phyloP scores from a whole-genome alignment of 2,888 invertebrate species.

The Aleiodes alternator region DNA sequence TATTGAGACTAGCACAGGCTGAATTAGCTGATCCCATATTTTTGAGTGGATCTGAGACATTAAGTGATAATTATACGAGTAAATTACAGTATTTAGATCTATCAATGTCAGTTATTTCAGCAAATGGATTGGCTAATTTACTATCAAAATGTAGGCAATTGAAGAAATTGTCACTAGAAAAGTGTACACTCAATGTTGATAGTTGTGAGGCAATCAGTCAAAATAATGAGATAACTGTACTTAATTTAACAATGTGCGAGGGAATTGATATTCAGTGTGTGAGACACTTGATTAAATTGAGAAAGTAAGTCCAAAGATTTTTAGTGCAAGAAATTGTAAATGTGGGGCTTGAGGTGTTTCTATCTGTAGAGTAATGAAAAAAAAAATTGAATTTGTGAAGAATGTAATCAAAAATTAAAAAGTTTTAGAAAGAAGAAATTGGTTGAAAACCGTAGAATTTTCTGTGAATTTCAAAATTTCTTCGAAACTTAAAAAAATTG shows the following conservation, averaged over 20 bases:
- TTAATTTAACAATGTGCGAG: constrained; percentile 90
- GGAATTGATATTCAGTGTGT: constrained; percentile 83
- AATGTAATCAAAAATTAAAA: too few species aligned
- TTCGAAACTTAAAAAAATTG: too few species aligned
- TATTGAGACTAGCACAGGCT: constrained; percentile 87
- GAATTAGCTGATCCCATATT: constrained; percentile 82
- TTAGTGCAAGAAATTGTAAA: too few species aligned
- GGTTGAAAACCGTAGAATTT: too few species aligned
- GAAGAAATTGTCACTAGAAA: constrained; percentile 91
- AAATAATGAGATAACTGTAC: constrained; percentile 83
- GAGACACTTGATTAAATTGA: constrained; percentile 77
- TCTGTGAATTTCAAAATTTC: too few species aligned
- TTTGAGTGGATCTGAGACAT: constrained; percentile 67
- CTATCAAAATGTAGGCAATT: constrained; percentile 83
- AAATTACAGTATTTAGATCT: constrained; percentile 91
- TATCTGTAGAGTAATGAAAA: too few species aligned
- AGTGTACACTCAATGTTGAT: constrained; percentile 80
- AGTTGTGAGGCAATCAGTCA: constrained; percentile 83
- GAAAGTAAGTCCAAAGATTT: constrained; percentile 72
- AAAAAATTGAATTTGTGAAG: too few species aligned
- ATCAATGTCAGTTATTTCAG: constrained; percentile 85
- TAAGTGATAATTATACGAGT: constrained; percentile 73
- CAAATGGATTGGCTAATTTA: constrained; percentile 78
- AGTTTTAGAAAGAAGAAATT: too few species aligned
- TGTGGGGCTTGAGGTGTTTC: too few species aligned